Base-by-base conservation (phyloP, 2,888 invertebrate species). In the Pseudococcus jackbeardsleyi region DNA sequence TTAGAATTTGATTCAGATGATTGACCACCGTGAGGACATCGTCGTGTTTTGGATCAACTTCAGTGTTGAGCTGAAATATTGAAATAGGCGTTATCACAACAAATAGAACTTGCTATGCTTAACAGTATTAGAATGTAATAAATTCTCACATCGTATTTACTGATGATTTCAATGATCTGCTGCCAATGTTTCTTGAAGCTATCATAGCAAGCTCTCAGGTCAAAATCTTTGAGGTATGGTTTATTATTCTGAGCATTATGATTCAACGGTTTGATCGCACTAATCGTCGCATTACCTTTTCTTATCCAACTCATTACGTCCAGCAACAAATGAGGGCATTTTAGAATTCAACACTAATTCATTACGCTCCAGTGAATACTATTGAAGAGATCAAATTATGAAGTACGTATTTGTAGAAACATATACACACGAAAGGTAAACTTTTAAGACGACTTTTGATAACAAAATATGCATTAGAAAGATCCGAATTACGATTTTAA, bases 101-200 rank as follows among this genome's bases (percentile, higher is more conserved):
- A 42, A 9, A 42, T 42, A 42, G 17, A 26, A 22, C 72, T 15
- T 22, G 9, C 15, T 54, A 59, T 3, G 2, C 19, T 9, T 64
- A 15, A 33, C 12, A 72, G 6, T 0, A 17, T 4, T n/a, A n/a
- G 3, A 17, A 0, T 4, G 8, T 54, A 77, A 39, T n/a, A 64
- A 46, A 48, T 46, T 88, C 89, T 89, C 91, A 95, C 95, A 92
- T 95, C 94, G 72, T 95, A 95, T 90, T 95, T 94, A 90, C 94
- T 92, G 90, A 98, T 96, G 89, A 98, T 96, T 90, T 96, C 96
- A 90, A 94, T 93, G 1, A 96, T 96, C 91, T 98, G 98, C 91
- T 97, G 96, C 97, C 98, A 98, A 91, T 98, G 98, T 91, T 96
- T 96, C 91, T 96, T 95, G 92, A 98, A 98, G 91, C 97, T 97